Evolutionary conservation across 2,888 invertebrate genomes (phyloP).

Genomic region (Nezara viridula): DNA sequence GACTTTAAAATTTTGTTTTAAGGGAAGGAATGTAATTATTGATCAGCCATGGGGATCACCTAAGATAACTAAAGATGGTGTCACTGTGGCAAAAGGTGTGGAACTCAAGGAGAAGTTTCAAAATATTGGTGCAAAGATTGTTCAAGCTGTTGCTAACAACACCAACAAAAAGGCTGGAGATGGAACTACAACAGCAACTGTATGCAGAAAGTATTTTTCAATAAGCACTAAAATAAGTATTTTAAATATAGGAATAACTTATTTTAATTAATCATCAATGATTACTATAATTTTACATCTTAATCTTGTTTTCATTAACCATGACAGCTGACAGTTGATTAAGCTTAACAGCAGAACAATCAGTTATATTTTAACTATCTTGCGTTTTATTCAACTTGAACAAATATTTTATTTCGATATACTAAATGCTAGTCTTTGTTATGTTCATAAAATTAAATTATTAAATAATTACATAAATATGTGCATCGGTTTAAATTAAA

Average conservation of each 20-base stretch:
- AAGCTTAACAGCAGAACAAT: too few species aligned
- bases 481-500: too few species aligned
- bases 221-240: not conserved
- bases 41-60: constrained; percentile 99
- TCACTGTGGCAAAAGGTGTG: constrained; percentile 98
- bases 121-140: constrained; percentile 97
- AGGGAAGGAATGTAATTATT: constrained; percentile 97
- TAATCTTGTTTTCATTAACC: too few species aligned
- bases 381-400: too few species aligned
- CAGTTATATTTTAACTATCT: too few species aligned
- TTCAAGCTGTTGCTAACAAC: constrained; percentile 99
- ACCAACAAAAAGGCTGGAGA: constrained; percentile 99
- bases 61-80: constrained; percentile 98
- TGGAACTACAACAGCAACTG: constrained; percentile 98
- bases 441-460: not conserved
- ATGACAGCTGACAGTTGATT: too few species aligned
- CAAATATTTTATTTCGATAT: not conserved
- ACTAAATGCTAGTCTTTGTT: not conserved
- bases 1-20: constrained; percentile 63
- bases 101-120: constrained; percentile 99
- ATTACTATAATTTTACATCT: too few species aligned
- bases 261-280: not conserved
- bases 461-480: too few species aligned
- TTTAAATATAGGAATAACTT: not conserved
- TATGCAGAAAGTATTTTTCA: not conserved